Percentiles rank a stretch among this genome's conserved stretches.
These are phyloP conservation scores for Bactericera cockerelli DNA, from an alignment of 1,140 invertebrate species.

Conservation along the genomic window DNA sequence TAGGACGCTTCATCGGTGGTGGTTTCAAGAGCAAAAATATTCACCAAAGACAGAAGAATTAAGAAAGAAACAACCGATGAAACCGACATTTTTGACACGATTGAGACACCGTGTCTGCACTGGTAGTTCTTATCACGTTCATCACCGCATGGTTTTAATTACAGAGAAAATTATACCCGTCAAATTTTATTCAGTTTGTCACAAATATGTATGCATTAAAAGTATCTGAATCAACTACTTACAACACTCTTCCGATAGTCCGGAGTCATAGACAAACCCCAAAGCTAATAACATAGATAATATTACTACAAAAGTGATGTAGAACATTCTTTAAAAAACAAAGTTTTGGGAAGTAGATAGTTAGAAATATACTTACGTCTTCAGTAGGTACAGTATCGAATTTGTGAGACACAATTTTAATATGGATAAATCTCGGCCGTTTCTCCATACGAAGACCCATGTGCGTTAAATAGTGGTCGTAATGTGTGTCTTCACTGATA, in stretches of 20 bases:
- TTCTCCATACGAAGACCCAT: not conserved
- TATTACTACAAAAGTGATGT: too few species aligned
- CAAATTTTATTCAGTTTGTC: too few species aligned
- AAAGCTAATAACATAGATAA: too few species aligned
- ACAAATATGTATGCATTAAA: too few species aligned
- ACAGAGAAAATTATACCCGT: too few species aligned
- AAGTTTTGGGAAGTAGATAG: too few species aligned
- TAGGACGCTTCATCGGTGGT: not conserved
- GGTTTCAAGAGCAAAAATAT: not conserved
- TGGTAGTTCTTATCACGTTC: too few species aligned
- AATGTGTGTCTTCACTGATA: not conserved
- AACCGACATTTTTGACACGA: not conserved
- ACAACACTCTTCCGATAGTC: too few species aligned
- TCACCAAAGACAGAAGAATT: not conserved
- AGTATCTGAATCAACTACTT: too few species aligned
- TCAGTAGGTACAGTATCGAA: constrained; percentile 2
- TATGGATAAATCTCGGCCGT: not conserved
- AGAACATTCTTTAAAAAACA: too few species aligned
- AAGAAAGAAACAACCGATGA: not conserved
- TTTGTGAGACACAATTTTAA: constrained; percentile 2
- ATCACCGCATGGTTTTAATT: too few species aligned
- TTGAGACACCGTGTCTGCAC: not conserved
- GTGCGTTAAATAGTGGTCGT: not conserved
- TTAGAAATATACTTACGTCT: constrained; percentile 1
- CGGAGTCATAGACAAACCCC: too few species aligned